Base-by-base conservation (phyloP, 2,113 vertebrate species). In the Ceratotherium simum region DNA sequence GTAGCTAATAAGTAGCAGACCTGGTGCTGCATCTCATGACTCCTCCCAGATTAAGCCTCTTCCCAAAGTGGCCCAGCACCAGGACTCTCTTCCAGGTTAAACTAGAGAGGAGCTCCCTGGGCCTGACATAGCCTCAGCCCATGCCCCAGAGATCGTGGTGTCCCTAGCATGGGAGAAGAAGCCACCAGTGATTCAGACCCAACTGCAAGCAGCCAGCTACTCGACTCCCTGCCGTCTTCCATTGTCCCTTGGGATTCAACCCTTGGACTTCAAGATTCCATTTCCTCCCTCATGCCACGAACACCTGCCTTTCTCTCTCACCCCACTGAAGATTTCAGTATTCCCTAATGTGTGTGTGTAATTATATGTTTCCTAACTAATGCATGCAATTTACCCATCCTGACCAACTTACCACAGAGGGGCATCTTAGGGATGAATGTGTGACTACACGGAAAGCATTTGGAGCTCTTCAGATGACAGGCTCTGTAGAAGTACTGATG, bases 381-480 rank as follows among this genome's bases (percentile, higher is more conserved):
- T 6, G 5, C 5, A 23, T 11, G 8, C n/a, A 62, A 36, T n/a
- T 62, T 58, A 51, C 86, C 75, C 46, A 46, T 92, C 67, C 46
- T 5, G 36, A 39, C 27, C 70, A 51, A 21, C 75, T 93, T 25
- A 58, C 31, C 13, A 23, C 42, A 23, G 18, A 83, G 79, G 67
- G 81, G 6, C 64, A 27, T 42, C 42, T 39, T n/a, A n/a, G 46
- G 42, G 39, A 72, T 65, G 48, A 83, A 36, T 20, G 14, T 51
- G 21, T 51, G 60, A 67, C 78, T 36, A 23, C n/a, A 72, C 65
- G 89, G 56, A 84, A 79, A 83, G 75, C 51, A 46, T 75, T 48
- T 73, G 27, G 83, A 76, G 25, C 80, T 87, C 90, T 84, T 85
- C 69, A 46, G 54, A n/a, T 46, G 48, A 79, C 65, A 96, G 85